Conservation (phyloP, 2,113 vertebrate genomes). For the Phalacrocorax brasilianus region DNA sequence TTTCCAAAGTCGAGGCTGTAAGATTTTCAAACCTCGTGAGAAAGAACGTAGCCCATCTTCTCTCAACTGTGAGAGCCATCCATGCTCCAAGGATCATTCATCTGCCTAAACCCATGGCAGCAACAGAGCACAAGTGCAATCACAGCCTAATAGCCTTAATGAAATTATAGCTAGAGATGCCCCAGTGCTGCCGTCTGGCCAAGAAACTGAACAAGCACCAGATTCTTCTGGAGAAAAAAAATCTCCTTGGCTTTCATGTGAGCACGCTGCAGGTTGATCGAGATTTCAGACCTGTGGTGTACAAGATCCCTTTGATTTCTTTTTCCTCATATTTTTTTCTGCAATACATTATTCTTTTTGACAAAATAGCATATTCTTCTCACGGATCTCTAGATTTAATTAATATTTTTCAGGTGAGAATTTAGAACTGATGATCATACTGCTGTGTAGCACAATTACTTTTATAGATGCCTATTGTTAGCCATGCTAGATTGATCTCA, state of each 20-base stretch:
- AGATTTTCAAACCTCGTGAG: neutral
- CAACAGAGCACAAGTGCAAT: neutral
- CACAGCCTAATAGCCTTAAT: neutral
- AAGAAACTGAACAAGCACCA: neutral
- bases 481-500: neutral
- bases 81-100: neutral
- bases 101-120: neutral
- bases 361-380: neutral
- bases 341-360: neutral
- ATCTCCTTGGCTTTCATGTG: neutral
- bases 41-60: neutral
- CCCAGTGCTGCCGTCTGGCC: neutral
- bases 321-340: neutral
- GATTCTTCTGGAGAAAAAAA: neutral
- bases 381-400: neutral
- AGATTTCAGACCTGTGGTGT: neutral
- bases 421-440: neutral
- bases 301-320: neutral
- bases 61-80: neutral
- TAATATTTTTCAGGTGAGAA: neutral
- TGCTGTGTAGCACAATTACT: neutral
- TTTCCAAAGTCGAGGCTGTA: neutral
- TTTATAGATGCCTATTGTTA: constrained; percentile 16
- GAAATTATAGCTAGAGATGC: constrained; percentile 25
- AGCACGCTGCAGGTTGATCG: neutral